Percentiles rank a stretch among this genome's conserved stretches.
Conservation (phyloP, 2,888 invertebrate genomes). For the Pseudococcus viburni region DNA sequence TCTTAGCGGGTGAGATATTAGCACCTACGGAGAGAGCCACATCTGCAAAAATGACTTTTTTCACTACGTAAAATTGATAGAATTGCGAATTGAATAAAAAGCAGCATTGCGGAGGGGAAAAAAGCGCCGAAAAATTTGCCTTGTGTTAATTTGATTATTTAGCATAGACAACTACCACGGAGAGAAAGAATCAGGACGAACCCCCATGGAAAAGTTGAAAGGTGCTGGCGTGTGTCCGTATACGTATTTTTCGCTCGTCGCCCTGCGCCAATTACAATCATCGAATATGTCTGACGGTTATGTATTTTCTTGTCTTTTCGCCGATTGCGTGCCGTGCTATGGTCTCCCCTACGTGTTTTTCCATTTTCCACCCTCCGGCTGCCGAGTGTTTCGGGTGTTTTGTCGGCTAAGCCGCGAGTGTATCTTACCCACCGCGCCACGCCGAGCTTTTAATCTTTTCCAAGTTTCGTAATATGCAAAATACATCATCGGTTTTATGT, state of each 20-base stretch:
- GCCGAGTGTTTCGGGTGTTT: background rate
- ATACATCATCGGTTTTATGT: slow-evolving; percentile 15
- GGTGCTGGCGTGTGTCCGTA: background rate
- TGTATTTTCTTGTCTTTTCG: background rate
- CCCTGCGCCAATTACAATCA: background rate
- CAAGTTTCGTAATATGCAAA: slow-evolving; percentile 1
- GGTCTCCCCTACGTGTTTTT: background rate
- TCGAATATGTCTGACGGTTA: background rate
- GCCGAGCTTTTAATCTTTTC: background rate
- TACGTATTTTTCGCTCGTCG: background rate
- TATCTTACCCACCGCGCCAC: background rate
- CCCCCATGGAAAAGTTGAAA: background rate
- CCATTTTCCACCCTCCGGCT: background rate
- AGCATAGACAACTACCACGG: background rate
- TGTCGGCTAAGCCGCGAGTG: background rate
- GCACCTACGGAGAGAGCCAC: background rate
- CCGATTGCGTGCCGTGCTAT: background rate
- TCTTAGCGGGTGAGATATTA: background rate
- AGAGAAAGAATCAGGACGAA: background rate
- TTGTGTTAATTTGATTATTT: background rate
- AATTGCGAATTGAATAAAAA: background rate
- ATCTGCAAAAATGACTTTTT: slow-evolving; percentile 5
- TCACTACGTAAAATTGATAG: background rate
- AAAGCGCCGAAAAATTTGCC: background rate
- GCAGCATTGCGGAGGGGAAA: background rate